Evolutionary conservation across 2,888 invertebrate species (phyloP), one percentile per base, ranked within the genome.

Genomic region (Sturmia bella): DNA sequence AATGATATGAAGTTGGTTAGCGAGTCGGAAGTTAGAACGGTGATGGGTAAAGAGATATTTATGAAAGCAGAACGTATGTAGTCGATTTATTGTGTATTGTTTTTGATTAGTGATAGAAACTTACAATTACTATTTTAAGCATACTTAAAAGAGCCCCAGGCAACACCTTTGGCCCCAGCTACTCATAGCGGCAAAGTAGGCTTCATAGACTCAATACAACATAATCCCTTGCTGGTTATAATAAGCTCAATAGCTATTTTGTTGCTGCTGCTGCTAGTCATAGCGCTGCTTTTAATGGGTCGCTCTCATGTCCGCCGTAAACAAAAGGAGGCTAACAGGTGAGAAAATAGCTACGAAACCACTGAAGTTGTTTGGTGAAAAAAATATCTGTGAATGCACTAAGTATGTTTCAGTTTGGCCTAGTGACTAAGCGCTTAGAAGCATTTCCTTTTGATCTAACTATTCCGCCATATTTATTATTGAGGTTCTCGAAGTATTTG

Each of bases 61-160:
- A 95, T 96, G 84, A 96, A 96, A 91, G 96, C 96, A 77, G 96
- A 96, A 92, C 96, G 96, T 96, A 92, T 94, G 94, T 92, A n/a
- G n/a, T n/a, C n/a, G 45, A 1, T 48, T 17, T 19, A 37, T 17
- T 19, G 15, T 57, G 17, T 13, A 15, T 19, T 9, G n/a, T 19
- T 5, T 24, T 24, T 1, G 27, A n/a, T 32, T 32, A 1, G 1
- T 57, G 17, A 13, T 17, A 24, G 32, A 4, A 21, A 13, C 5
- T 27, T 0, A 27, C 0, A 39, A 39, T n/a, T 48, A 27, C 27
- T 21, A 19, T 37, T 64, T 83, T 0, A 63, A 91, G 91, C 91
- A 1, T 91, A 91, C 45, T 84, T 91, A 0, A 87, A 89, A 19
- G 91, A 91, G 37, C 91, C 91, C 0, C 90, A 89, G 15, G 91